Evolutionary conservation across 2,113 vertebrate genomes (phyloP).

Genomic region (Trematocara unimaculatum): DNA sequence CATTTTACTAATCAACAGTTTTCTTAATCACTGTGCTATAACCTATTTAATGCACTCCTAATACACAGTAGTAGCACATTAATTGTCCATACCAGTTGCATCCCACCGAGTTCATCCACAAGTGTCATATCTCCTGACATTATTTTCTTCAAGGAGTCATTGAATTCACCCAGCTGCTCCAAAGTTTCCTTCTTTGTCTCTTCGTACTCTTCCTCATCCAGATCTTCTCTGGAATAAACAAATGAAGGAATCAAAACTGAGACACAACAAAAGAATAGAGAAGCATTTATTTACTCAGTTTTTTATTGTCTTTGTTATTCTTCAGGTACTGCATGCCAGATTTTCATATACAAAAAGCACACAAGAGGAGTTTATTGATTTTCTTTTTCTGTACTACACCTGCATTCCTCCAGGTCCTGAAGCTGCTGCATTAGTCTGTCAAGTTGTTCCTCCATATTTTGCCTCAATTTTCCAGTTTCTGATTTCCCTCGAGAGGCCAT

Average conservation of each 20-base stretch:
- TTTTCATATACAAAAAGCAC: not conserved
- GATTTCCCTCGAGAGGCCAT: conserved; percentile 96
- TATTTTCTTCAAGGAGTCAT: conserved; percentile 93
- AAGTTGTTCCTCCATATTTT: conserved; percentile 96
- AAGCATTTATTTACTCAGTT: not conserved
- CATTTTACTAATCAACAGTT: not conserved
- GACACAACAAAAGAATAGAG: not conserved
- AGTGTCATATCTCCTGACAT: conserved; percentile 97
- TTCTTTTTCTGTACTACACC: conserved; percentile 65
- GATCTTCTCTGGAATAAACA: conserved; percentile 79
- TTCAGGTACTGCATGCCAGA: not conserved
- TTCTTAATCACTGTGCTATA: not conserved
- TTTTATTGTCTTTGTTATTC: not conserved
- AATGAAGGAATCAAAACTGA: not conserved
- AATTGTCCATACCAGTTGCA: conserved; percentile 85
- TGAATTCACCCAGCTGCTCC: conserved; percentile 93
- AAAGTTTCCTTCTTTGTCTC: conserved; percentile 96
- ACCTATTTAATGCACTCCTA: not conserved
- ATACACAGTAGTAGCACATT: not conserved
- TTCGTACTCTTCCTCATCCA: conserved; percentile 94
- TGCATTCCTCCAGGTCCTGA: conserved; percentile 95
- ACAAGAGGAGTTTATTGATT: not conserved
- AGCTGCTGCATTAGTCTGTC: conserved; percentile 96
- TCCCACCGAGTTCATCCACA: conserved; percentile 92
- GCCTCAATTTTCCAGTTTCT: conserved; percentile 90